These are phyloP conservation scores for Procambarus clarkii DNA, from an alignment of 1,140 invertebrate genomes.

Conservation along the genomic window DNA sequence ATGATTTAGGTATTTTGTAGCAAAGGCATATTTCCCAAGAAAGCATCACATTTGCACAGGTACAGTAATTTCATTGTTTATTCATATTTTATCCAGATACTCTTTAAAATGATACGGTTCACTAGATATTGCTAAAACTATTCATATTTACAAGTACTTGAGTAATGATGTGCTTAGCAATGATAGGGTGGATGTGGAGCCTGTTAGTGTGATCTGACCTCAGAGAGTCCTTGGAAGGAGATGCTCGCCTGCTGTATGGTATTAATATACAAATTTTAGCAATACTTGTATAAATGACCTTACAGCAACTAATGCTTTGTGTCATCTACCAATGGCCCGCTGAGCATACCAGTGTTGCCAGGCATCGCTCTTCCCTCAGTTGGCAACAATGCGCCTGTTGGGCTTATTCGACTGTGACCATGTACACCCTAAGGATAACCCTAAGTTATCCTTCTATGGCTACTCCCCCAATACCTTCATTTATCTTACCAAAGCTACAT, in stretches of 20 bases:
- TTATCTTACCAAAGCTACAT: too few relatives aligned
- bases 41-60: not conserved
- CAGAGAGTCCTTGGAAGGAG: slow-evolving; percentile 30
- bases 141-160: not conserved
- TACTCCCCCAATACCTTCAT: too few relatives aligned
- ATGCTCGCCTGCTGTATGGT: slow-evolving; percentile 21
- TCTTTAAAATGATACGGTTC: not conserved
- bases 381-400: slow-evolving; percentile 10
- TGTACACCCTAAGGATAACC: too few relatives aligned
- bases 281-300: not conserved
- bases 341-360: slow-evolving; percentile 24
- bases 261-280: not conserved
- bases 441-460: too few relatives aligned
- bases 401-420: slow-evolving; percentile 32
- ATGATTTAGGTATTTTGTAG: slow-evolving; percentile 31
- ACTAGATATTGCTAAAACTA: not conserved
- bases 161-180: slow-evolving; percentile 21
- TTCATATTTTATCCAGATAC: not conserved
- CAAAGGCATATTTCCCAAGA: slow-evolving; percentile 2
- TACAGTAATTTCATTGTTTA: not conserved
- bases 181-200: slow-evolving; percentile 38
- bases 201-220: slow-evolving; percentile 31
- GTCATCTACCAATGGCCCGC: slow-evolving; percentile 16
- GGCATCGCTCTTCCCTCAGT: not conserved
- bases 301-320: not conserved